Evolutionary conservation across 2,888 invertebrate genomes (phyloP).

Genomic region (Molanna angustata): DNA sequence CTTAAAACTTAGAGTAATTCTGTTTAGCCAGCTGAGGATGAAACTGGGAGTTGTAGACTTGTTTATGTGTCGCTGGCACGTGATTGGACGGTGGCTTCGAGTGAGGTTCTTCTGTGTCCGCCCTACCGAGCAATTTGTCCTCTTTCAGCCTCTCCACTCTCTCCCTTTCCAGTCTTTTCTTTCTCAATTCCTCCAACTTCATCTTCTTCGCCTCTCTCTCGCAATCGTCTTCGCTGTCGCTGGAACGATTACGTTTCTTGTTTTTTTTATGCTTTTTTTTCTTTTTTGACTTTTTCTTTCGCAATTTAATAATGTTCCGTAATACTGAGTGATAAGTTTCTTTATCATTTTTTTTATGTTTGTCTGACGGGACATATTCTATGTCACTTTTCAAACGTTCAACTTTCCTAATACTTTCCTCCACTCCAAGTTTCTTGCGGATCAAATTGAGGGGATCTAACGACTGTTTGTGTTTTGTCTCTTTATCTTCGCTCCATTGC

Average conservation of each 20-base stretch:
- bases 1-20: constrained; percentile 51
- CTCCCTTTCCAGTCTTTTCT: constrained; percentile 79
- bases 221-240: constrained; percentile 33
- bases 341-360: constrained; percentile 3
- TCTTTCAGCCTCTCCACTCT: constrained; percentile 70
- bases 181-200: constrained; percentile 66
- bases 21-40: constrained; percentile 89
- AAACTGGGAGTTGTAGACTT: constrained; percentile 95
- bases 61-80: constrained; percentile 46
- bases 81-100: constrained; percentile 34
- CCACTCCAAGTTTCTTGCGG: constrained; percentile 39
- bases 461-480: constrained; percentile 36
- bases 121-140: constrained; percentile 38
- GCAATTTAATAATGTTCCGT: constrained; percentile 33
- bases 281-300: constrained; percentile 32
- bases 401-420: background rate
- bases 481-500: too few species aligned
- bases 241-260: constrained; percentile 32
- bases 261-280: constrained; percentile 37
- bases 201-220: constrained; percentile 37
- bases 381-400: background rate
- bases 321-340: constrained; percentile 10
- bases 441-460: constrained; percentile 74
- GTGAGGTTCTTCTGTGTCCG: too few species aligned
- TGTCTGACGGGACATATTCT: constrained; percentile 2